phyloP scores from a whole-genome alignment of 35 echinoderm and acorn worm species.

The Chiridota heheva region DNA sequence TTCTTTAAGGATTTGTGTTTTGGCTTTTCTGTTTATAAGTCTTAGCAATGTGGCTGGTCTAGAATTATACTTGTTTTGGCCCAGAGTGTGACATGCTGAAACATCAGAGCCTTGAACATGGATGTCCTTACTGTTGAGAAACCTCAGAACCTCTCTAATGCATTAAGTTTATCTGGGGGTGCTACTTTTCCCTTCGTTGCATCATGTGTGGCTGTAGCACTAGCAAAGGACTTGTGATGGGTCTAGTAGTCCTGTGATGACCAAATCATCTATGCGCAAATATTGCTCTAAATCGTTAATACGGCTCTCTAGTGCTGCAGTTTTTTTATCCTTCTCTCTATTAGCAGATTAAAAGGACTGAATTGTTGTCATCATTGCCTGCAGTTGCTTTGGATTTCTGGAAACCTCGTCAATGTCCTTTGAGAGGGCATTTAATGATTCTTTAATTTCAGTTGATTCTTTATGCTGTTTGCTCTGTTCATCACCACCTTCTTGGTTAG shows the following conservation, averaged over 20 bases:
- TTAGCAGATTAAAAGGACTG: conserved; percentile 1
- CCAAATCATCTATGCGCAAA: not conserved
- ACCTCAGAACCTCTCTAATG: too few relatives aligned
- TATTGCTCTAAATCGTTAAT: conserved; percentile 3
- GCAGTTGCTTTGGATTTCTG: conserved; percentile 17
- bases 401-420: conserved; percentile 8
- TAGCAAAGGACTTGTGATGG: not conserved
- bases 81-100: not conserved
- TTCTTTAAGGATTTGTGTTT: conserved; percentile 1
- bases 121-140: too few relatives aligned
- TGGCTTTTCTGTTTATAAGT: conserved; percentile 4
- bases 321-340: conserved; percentile 4
- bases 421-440: not conserved
- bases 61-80: too few relatives aligned
- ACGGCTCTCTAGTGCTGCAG: not conserved
- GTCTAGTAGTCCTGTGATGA: conserved; percentile 15
- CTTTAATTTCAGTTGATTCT: conserved; percentile 13
- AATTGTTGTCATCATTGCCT: conserved; percentile 12
- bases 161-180: not conserved
- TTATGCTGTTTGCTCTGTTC: not conserved
- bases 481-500: not conserved
- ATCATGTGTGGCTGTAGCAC: not conserved
- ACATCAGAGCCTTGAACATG: too few relatives aligned
- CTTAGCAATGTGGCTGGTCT: too few relatives aligned
- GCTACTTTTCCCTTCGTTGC: not conserved